Evolutionary conservation across 2,888 invertebrate genomes (phyloP), one percentile per base, ranked within the genome.

Genomic region (Plebejus melissa): DNA sequence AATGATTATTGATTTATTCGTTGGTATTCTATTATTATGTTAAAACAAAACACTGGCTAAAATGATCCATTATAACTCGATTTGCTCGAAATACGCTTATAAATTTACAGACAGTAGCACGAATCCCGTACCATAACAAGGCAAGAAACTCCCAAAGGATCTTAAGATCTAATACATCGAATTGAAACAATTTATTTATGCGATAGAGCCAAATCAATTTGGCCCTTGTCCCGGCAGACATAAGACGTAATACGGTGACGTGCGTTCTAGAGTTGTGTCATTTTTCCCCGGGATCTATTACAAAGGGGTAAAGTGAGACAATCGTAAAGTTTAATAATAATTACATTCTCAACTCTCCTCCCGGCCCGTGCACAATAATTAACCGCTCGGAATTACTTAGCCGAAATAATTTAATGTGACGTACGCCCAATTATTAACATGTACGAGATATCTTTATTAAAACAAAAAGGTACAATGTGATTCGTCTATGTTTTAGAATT

Each of bases 251-350:
- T 80, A 82, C 79, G 77, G 78, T 81, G 83, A 77, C 65, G 76
- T 54, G 75, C 74, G 36, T 60, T 74, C 32, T 81, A 78, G 79
- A 77, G 80, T 80, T 87, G 83, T 78, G 83, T 78, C 85, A 79
- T 86, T 85, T 80, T 78, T 79, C 74, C 76, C 79, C 76, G 76
- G 74, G 77, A 75, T 78, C 81, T 80, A 80, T 83, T 84, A 87
- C 83, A 88, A 91, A 90, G 90, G 93, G 93, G 93, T 93, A 91
- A 92, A 91, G 90, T 92, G 93, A 93, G 92, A 93, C 93, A 93
- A 93, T 93, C 93, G 93, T 93, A 93, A 93, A 93, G 89, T 93
- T 93, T 93, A 93, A 93, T 93, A 93, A 93, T 93, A 93, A 93
- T 93, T 93, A 93, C 92, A 93, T 93, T 93, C 91, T 91, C 93